Evolutionary conservation across 1,140 invertebrate species (phyloP).

Genomic region (Wiebesia pumilae): DNA sequence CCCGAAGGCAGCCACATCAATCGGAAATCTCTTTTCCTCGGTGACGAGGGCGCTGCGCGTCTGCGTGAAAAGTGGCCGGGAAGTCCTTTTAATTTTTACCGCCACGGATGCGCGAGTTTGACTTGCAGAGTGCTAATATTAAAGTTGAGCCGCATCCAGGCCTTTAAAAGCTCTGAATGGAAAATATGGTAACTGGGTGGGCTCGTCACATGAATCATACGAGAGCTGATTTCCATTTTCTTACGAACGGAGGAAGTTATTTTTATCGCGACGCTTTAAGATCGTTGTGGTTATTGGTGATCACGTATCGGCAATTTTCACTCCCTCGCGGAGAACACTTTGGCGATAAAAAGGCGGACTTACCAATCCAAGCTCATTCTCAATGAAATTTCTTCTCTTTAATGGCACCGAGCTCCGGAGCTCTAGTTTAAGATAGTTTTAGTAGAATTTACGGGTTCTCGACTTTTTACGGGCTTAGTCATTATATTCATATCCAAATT

Average conservation of each 20-base stretch:
- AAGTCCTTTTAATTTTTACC: constrained; percentile 60
- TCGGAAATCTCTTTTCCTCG: constrained; percentile 33
- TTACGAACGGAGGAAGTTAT: not conserved
- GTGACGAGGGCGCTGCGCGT: not conserved
- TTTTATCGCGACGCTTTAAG: not conserved
- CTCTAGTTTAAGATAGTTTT: too few species aligned
- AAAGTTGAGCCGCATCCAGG: constrained; percentile 54
- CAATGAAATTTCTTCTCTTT: too few species aligned
- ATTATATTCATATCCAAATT: too few species aligned
- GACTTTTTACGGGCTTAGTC: too few species aligned
- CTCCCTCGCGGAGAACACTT: too few species aligned
- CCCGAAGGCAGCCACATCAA: not conserved
- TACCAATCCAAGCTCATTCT: too few species aligned
- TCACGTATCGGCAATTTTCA: too few species aligned
- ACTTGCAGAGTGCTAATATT: constrained; percentile 66
- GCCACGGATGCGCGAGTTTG: constrained; percentile 53
- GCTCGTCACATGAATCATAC: constrained; percentile 1
- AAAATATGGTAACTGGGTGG: constrained; percentile 27
- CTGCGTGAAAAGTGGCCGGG: constrained; percentile 49
- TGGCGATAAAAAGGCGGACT: too few species aligned
- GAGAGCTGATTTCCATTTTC: not conserved
- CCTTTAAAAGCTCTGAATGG: constrained; percentile 35
- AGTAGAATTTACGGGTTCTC: too few species aligned
- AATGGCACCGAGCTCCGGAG: too few species aligned
- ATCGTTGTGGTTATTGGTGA: too few species aligned